These are phyloP conservation scores for Anticlea derivata DNA, from an alignment of 2,888 invertebrate species.

Conservation along the genomic window DNA sequence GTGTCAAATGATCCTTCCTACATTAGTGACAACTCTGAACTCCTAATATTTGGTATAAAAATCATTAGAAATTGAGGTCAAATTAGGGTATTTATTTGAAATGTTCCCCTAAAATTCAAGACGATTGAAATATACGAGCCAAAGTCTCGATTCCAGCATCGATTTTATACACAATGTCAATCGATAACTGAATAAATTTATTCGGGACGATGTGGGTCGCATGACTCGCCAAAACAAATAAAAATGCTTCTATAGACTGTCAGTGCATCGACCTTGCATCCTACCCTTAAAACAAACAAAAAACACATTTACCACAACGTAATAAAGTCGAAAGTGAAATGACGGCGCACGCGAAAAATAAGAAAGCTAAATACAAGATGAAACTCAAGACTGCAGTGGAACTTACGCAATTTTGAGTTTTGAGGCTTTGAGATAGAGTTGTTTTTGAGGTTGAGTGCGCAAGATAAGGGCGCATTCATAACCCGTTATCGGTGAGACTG, in stretches of 20 bases:
- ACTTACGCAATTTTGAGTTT: conserved; percentile 51
- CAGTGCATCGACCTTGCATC: conserved; percentile 81
- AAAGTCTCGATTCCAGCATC: conserved; percentile 47
- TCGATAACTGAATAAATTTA: conserved; percentile 83
- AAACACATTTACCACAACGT: conserved; percentile 41
- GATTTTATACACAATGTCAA: conserved; percentile 76
- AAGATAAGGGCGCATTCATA: conserved; percentile 78
- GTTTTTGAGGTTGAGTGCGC: conserved; percentile 35
- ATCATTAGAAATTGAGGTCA: too few species aligned
- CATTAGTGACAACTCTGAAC: too few species aligned
- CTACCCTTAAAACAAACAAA: conserved; percentile 48
- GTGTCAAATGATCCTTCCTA: too few species aligned
- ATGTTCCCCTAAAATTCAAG: too few species aligned
- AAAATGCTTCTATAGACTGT: conserved; percentile 77
- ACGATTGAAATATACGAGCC: conserved; percentile 5
- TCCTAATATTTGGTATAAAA: too few species aligned
- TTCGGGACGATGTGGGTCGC: conserved; percentile 79
- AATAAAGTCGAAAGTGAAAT: conserved; percentile 56
- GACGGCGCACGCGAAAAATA: conserved; percentile 65
- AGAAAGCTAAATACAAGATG: conserved; percentile 80
- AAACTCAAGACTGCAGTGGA: conserved; percentile 70
- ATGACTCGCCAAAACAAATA: conserved; percentile 81
- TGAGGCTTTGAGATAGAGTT: conserved; percentile 45
- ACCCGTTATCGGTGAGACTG: conserved; percentile 70
- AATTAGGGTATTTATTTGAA: too few species aligned